phyloP scores from a whole-genome alignment of 2,888 invertebrate genomes.

The Congeria kusceri region DNA sequence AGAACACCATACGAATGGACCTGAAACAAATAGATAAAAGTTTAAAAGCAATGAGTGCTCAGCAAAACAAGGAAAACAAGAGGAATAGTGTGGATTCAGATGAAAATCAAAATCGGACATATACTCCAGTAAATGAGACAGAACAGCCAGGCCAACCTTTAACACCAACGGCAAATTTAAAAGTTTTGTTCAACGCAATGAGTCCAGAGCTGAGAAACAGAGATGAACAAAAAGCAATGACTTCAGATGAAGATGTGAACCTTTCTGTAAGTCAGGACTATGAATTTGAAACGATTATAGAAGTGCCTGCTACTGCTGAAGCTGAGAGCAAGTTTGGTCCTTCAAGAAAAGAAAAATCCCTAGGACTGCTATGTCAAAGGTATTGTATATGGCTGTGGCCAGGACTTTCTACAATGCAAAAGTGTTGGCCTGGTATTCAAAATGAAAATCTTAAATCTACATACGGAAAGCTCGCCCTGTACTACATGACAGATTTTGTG shows the following conservation, averaged over 20 bases:
- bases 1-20: constrained; percentile 62
- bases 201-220: constrained; percentile 83
- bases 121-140: constrained; percentile 60
- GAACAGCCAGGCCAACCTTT: constrained; percentile 84
- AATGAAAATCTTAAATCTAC: too few species aligned
- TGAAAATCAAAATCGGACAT: constrained; percentile 61
- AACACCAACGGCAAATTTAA: constrained; percentile 90
- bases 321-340: constrained; percentile 39
- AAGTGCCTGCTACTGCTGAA: constrained; percentile 35
- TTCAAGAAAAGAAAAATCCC: constrained; percentile 84
- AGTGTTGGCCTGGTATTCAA: too few species aligned
- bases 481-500: too few species aligned
- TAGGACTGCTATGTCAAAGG: constrained; percentile 84
- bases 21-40: constrained; percentile 56
- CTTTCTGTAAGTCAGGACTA: constrained; percentile 36
- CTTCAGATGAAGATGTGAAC: constrained; percentile 54
- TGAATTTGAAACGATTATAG: constrained; percentile 62
- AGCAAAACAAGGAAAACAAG: constrained; percentile 62
- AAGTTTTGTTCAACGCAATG: constrained; percentile 89
- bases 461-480: too few species aligned
- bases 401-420: too few species aligned
- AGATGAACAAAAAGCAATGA: constrained; percentile 61
- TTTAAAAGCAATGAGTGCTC: constrained; percentile 50
- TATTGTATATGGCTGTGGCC: too few species aligned
- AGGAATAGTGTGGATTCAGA: constrained; percentile 18